A percentile compares a stretch with the other conserved stretches of the same genome.
Evolutionary conservation across 2,888 invertebrate species (phyloP).

Genomic region (Ceramica pisi): DNA sequence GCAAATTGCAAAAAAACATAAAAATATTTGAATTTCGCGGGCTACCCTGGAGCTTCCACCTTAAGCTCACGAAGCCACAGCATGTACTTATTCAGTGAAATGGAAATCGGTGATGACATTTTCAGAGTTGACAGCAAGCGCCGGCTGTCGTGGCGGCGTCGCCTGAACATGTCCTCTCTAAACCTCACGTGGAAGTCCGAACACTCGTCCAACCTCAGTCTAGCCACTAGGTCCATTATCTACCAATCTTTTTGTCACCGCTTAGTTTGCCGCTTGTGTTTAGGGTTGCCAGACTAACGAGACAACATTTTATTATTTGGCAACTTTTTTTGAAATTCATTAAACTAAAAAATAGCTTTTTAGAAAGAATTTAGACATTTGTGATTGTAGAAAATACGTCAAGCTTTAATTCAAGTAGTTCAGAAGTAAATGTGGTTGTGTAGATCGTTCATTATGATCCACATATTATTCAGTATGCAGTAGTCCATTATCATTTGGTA

Average conservation of each 20-base stretch:
- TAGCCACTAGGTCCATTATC: constrained; percentile 73
- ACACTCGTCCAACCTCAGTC: constrained; percentile 74
- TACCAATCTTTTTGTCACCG: constrained; percentile 30
- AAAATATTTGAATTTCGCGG: too few relatives aligned
- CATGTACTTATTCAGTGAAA: background rate
- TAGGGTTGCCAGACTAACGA: constrained; percentile 45
- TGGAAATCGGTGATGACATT: constrained; percentile 19
- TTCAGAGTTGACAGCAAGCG: constrained; percentile 59
- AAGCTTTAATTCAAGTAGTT: constrained; percentile 6
- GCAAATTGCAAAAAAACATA: too few relatives aligned
- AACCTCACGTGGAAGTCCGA: constrained; percentile 65
- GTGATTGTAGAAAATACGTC: background rate
- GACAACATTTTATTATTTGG: background rate
- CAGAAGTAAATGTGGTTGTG: constrained; percentile 1
- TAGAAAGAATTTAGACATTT: background rate
- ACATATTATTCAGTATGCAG: background rate
- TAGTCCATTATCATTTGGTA: constrained; percentile 5
- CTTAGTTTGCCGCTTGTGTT: constrained; percentile 49
- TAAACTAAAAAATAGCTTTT: background rate
- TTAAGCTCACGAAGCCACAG: background rate
- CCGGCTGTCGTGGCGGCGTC: constrained; percentile 76
- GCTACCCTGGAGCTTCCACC: too few relatives aligned
- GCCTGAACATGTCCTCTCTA: constrained; percentile 69
- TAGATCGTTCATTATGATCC: background rate
- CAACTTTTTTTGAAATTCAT: background rate